Percentiles rank a stretch among this genome's conserved stretches.
Evolutionary conservation across 2,113 vertebrate genomes (phyloP).

Genomic region (Holacanthus passer): DNA sequence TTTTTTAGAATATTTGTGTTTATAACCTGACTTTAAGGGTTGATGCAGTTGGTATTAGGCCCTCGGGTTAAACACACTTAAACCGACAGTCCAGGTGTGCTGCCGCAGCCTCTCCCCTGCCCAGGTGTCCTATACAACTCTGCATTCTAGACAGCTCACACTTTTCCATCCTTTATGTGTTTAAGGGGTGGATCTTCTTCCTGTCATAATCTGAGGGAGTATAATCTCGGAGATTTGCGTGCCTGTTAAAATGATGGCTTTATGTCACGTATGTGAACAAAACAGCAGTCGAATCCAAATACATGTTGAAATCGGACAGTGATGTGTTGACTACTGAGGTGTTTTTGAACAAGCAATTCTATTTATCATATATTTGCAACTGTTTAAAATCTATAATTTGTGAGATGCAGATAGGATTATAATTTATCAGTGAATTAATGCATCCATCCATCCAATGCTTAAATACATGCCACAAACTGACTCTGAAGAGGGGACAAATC

Average conservation of each 20-base stretch:
- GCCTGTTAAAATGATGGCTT: neutral
- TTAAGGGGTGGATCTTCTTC: slow-evolving; percentile 20
- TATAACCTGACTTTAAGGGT: neutral
- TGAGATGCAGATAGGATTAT: no score
- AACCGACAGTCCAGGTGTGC: slow-evolving; percentile 65
- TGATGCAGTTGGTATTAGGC: neutral
- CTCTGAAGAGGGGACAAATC: neutral
- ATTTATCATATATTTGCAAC: neutral
- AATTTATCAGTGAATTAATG: neutral
- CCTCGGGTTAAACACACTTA: slow-evolving; percentile 42
- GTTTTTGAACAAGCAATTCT: neutral
- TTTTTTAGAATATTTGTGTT: neutral
- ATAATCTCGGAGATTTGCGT: neutral
- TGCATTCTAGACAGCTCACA: slow-evolving; percentile 47
- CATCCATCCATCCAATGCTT: neutral
- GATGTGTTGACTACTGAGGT: neutral
- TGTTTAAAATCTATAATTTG: neutral
- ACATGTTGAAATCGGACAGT: neutral
- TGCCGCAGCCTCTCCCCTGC: slow-evolving; percentile 31
- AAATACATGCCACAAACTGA: neutral
- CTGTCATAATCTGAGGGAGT: slow-evolving; percentile 37
- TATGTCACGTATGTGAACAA: neutral
- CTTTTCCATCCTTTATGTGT: slow-evolving; percentile 53
- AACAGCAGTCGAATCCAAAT: neutral
- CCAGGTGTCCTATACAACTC: slow-evolving; percentile 67